Base-by-base conservation (phyloP, 2,888 invertebrate species). In the Papilio demoleus region DNA sequence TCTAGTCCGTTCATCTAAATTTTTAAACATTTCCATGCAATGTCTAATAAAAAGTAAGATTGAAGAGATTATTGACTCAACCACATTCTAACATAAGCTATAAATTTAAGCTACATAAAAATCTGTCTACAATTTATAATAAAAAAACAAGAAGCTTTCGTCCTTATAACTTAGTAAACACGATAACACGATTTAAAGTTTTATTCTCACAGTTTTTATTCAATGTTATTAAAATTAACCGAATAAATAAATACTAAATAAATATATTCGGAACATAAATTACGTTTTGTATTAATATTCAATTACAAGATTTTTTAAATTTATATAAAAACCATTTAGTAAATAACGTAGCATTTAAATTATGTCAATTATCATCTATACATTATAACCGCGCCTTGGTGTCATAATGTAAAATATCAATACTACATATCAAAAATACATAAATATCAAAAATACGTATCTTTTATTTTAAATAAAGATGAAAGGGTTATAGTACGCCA, bases 181-280 rank as follows among this genome's bases (percentile, higher is more conserved):
- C 17, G 8, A 17, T 17, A 17, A 42, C 9, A 8, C 42, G 1
- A 42, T 42, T 42, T 42, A 8, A 1, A 17, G 6, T 42, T 42
- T 42, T 19, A 17, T 8, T 42, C 42, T 42, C 17, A 42, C 42
- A 42, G 47, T 19, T 50, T 22, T 24, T 24, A 24, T 50, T 27
- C 27, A 4, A 24, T 24, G 12, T 3, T 12, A 22, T 24, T 6
- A n/a, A 27, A 50, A 14, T 24, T n/a, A 1, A 27, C 1, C n/a
- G 50, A 50, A 50, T 50, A 24, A 3, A 50, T 50, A 50, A 50
- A 50, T 50, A 50, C 27, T 27, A 50, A 50, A 50, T 14, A 50
- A 50, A 27, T 53, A n/a, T 53, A 53, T 53, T 53, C 53, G 6
- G n/a, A 53, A 53, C 53, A 53, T 53, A 53, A 53, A 53, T 53